These are phyloP conservation scores for Coronaproctus castanopsis DNA, from an alignment of 2,888 invertebrate genomes.

Conservation along the genomic window DNA sequence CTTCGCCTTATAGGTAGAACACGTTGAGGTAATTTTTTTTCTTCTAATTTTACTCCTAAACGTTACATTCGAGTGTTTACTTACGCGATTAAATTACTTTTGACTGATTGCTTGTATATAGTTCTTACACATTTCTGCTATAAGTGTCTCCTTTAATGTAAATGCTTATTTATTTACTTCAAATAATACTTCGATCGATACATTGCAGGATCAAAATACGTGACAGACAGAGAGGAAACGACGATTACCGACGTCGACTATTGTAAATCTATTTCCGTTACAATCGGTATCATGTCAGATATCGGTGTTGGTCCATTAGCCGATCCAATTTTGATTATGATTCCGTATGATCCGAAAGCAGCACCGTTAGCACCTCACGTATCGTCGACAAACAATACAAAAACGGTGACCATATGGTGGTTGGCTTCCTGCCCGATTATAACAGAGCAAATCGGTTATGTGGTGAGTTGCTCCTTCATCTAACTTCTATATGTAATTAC, in stretches of 20 bases:
- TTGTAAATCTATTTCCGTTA: conserved; percentile 53
- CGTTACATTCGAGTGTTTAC: too few species aligned
- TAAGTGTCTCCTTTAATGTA: too few species aligned
- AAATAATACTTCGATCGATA: too few species aligned
- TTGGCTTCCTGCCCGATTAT: conserved; percentile 42
- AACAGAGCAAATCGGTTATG: conserved; percentile 33
- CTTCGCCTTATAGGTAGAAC: too few species aligned
- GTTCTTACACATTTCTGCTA: too few species aligned
- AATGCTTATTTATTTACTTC: too few species aligned
- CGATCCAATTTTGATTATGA: conserved; percentile 33
- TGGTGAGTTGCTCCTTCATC: conserved; percentile 30
- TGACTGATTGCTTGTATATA: too few species aligned
- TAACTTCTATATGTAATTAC: neutral
- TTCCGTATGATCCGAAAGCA: conserved; percentile 40
- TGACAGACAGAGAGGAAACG: conserved; percentile 34
- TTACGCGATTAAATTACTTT: too few species aligned
- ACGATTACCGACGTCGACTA: conserved; percentile 41
- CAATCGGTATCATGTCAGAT: conserved; percentile 42
- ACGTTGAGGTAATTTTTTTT: too few species aligned
- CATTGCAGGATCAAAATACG: conserved; percentile 28
- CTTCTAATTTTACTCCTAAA: too few species aligned
- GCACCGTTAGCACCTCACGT: conserved; percentile 31
- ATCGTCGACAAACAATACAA: conserved; percentile 15
- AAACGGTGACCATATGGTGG: conserved; percentile 49
- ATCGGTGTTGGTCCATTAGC: conserved; percentile 44